Percentiles rank a stretch among this genome's conserved stretches.
Evolutionary conservation across 1,140 invertebrate genomes (phyloP).

Genomic region (Calliphora vicina): DNA sequence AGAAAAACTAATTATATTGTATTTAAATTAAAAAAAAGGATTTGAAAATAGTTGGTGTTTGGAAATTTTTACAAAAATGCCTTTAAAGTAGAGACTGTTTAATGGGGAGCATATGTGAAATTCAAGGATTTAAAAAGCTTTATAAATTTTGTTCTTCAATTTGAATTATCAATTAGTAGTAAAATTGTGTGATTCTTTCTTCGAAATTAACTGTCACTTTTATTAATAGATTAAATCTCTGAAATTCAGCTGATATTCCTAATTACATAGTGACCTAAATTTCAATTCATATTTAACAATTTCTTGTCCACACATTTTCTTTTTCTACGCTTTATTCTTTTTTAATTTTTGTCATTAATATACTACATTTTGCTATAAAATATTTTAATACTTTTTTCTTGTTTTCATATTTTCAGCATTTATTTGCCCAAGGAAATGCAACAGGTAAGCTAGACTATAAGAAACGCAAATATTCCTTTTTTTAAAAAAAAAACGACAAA

Average conservation of each 20-base stretch:
- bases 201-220: too few relatives aligned
- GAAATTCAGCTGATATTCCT: neutral
- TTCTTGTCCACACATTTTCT: neutral
- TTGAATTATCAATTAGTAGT: too few relatives aligned
- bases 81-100: neutral
- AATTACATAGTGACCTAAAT: neutral
- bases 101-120: neutral
- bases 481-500: neutral
- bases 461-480: neutral
- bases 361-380: neutral
- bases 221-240: neutral
- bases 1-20: too few relatives aligned
- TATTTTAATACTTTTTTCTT: neutral
- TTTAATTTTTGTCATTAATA: too few relatives aligned
- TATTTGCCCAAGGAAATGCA: neutral
- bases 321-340: too few relatives aligned
- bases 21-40: too few relatives aligned
- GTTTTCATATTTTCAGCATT: neutral
- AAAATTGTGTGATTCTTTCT: too few relatives aligned
- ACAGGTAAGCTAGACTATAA: neutral
- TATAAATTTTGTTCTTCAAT: too few relatives aligned
- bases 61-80: neutral
- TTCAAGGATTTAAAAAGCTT: neutral
- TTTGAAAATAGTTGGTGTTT: neutral
- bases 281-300: too few relatives aligned